phyloP scores from a whole-genome alignment of 1,140 invertebrate species.

The Atta texana region DNA sequence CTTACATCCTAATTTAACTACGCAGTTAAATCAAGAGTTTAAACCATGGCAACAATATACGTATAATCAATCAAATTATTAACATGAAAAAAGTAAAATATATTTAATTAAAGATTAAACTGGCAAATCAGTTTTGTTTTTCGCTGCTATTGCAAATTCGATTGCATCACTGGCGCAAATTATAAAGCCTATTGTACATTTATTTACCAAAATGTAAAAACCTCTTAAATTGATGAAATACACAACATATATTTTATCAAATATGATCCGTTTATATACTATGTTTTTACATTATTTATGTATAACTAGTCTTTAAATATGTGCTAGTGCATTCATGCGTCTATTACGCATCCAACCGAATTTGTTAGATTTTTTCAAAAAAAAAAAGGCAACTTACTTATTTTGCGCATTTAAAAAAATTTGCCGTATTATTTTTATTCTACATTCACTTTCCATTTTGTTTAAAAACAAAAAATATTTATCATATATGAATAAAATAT shows the following conservation, averaged over 20 bases:
- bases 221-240: not conserved
- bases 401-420: slow-evolving; percentile 1
- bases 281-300: not conserved
- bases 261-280: not conserved
- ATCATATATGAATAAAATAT: slow-evolving; percentile 10
- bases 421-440: not conserved
- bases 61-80: slow-evolving; percentile 38
- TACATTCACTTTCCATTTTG: not conserved
- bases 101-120: too few species aligned
- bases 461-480: not conserved
- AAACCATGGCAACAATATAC: slow-evolving; percentile 68
- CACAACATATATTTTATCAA: slow-evolving; percentile 15
- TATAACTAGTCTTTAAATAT: slow-evolving; percentile 18
- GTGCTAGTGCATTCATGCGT: not conserved
- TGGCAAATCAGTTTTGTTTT: too few species aligned
- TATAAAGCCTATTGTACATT: slow-evolving; percentile 13
- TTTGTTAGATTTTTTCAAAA: not conserved
- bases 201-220: not conserved
- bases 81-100: slow-evolving; percentile 6
- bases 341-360: not conserved
- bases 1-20: slow-evolving; percentile 31
- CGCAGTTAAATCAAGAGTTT: slow-evolving; percentile 51
- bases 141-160: not conserved
- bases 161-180: slow-evolving; percentile 10
- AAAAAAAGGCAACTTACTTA: not conserved